Conservation (phyloP, 2,113 vertebrate species). For the Danionella cerebrum region DNA sequence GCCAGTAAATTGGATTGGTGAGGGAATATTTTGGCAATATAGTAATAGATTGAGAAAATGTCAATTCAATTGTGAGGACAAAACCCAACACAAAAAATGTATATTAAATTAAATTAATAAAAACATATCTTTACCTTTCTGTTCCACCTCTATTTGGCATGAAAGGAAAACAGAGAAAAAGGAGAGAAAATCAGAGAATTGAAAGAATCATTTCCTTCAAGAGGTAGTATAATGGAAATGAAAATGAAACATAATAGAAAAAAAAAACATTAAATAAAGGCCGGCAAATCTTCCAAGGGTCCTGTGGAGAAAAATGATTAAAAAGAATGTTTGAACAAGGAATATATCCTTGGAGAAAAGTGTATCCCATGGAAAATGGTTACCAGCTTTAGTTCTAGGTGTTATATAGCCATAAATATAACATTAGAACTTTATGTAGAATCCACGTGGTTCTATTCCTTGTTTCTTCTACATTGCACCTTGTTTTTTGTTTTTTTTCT, state of each 20-base stretch:
- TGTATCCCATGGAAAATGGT: no score
- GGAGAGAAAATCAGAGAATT: conserved; percentile 60
- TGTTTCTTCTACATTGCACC: no score
- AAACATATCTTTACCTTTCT: conserved; percentile 98
- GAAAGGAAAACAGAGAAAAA: conserved; percentile 79
- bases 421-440: no score
- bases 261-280: background rate
- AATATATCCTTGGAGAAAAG: no score
- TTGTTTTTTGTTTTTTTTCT: no score
- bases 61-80: background rate
- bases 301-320: conserved; percentile 10
- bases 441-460: no score
- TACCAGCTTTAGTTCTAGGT: no score
- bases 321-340: no score
- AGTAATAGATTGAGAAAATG: background rate
- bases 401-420: no score
- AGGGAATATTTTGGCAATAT: no score
- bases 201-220: conserved; percentile 66
- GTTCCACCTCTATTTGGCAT: conserved; percentile 97
- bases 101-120: conserved; percentile 65
- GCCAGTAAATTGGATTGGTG: no score
- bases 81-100: conserved; percentile 24
- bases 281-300: background rate
- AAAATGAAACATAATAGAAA: background rate
- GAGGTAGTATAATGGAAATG: no score